Evolutionary conservation across 2,113 vertebrate species (phyloP), one percentile per base, ranked within the genome.

Genomic region (Mormyrus lacerda): DNA sequence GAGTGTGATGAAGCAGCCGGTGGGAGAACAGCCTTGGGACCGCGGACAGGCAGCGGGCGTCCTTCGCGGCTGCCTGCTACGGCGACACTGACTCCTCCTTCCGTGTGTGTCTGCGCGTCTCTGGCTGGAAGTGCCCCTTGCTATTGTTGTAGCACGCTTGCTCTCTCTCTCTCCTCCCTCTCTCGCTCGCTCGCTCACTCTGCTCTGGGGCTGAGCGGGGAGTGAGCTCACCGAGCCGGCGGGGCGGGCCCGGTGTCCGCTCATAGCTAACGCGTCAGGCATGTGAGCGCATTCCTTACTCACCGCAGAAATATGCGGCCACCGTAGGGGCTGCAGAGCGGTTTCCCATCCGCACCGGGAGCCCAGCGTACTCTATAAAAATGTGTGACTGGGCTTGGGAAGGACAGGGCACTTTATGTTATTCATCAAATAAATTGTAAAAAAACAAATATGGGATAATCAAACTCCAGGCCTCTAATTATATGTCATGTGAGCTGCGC

Each of bases 231-330:
- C 93, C 94, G 92, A 50, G 94, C 94, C 87, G 92, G 93, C 93
- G 89, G 90, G 91, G 94, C 93, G 93, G 93, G 88, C 85, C 93
- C 88, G 53, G 27, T 48, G 73, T 21, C 73, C 73, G 85, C 82
- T 89, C 89, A 94, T 93, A 95, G 94, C 95, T 96, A 93, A 96
- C 94, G 95, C 94, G 94, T 94, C 93, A 95, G 96, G 95, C 95
- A 96, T 95, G 96, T 96, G 95, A 95, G 96, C 95, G 93, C 97
- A 97, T 97, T 98, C 97, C 97, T 98, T 97, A 97, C 95, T 97
- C 97, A 98, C 94, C 95, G 94, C 96, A 92, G 95, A 97, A 97
- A 96, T 96, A 97, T 96, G 96, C 92, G 91, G 95, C 93, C 94
- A 95, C 95, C 95, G 96, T 95, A 93, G 94, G 94, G 95, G 95